Base-by-base conservation (phyloP, 1,140 invertebrate species). In the Limonius californicus region DNA sequence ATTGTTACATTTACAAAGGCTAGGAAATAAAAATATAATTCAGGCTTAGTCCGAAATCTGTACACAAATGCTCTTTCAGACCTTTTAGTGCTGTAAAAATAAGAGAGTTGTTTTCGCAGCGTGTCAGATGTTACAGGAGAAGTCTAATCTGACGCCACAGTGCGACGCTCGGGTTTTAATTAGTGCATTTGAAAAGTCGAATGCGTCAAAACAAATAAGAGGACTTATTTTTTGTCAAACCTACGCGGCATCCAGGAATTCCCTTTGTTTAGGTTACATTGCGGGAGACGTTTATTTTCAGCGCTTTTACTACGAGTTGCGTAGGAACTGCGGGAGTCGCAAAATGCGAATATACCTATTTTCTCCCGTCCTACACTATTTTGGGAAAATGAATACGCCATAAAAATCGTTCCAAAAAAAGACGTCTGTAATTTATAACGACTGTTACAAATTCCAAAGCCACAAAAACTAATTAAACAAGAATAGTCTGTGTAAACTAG, bases 181-280 rank as follows among this genome's bases (percentile, higher is more conserved):
- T 45, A 45, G 42, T 45, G 42, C 42, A 45, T 45, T 45, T 45
- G 42, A 45, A 45, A 45, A 45, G 42, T 45, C 42, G 42, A 45
- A 45, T 45, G 12, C 42, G 42, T 45, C 42, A 45, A 45, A 45
- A 45, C 16, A 45, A 45, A 45, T 45, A 45, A n/a, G 16, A 45
- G n/a, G 14, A 45, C 42, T 45, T 45, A 45, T 45, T 45, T 45
- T 45, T 45, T 45, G 42, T 45, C 42, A 45, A 45, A 27, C 16
- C 42, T 12, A 45, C 2, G 42, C 42, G 42, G 12, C 42, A 45
- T 45, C 6, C 42, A n/a, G 42, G 42, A 45, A 45, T 45, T 45
- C 16, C 42, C 42, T 45, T 45, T 45, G 42, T 45, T 45, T 12
- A 27, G 12, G 4, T 18, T 12, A 45, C 42, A 12, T 18, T n/a